phyloP scores from a whole-genome alignment of 2,113 vertebrate species.

The Ictalurus furcatus region DNA sequence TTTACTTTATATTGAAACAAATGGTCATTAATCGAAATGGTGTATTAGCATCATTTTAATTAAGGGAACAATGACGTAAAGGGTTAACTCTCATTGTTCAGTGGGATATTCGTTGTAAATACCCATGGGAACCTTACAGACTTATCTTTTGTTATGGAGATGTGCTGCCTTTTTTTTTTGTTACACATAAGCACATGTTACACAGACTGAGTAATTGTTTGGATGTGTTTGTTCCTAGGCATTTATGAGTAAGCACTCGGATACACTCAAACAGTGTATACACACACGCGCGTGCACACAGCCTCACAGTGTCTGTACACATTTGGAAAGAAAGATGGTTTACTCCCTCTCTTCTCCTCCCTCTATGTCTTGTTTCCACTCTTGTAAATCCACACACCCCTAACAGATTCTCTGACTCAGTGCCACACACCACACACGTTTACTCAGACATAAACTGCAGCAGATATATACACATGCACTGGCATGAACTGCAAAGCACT shows the following conservation, averaged over 20 bases:
- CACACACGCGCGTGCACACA: conserved; percentile 41
- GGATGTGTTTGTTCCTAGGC: conserved; percentile 7
- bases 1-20: neutral
- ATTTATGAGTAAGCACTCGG: conserved; percentile 47
- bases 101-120: neutral
- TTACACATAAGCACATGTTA: neutral
- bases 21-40: neutral
- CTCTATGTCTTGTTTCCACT: conserved; percentile 34
- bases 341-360: conserved; percentile 4
- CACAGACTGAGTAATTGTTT: neutral
- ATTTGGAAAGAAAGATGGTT: conserved; percentile 37
- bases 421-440: conserved; percentile 40
- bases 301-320: conserved; percentile 45
- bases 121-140: neutral
- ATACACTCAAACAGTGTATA: conserved; percentile 14
- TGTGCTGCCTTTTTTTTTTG: conserved; percentile 21
- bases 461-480: neutral
- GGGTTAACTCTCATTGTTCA: neutral
- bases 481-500: neutral
- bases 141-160: neutral
- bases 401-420: conserved; percentile 49
- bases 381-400: conserved; percentile 33
- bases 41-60: neutral
- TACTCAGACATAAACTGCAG: conserved; percentile 35
- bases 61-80: neutral